These are phyloP conservation scores for Galerucella pusilla DNA, from an alignment of 2,888 invertebrate species.

Conservation along the genomic window DNA sequence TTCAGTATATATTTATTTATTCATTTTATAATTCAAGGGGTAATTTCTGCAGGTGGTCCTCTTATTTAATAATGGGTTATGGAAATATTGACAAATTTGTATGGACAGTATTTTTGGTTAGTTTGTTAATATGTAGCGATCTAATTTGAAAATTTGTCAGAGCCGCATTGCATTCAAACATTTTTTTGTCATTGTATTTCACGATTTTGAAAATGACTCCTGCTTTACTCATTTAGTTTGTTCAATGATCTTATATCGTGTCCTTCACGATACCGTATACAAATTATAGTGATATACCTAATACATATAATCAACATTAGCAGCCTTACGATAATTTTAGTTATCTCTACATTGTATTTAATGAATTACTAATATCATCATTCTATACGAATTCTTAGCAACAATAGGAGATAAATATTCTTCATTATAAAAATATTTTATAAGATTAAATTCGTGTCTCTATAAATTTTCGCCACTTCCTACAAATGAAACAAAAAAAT, in stretches of 20 bases:
- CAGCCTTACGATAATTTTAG: not conserved
- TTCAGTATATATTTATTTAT: slow-evolving; percentile 5
- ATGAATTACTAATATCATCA: not conserved
- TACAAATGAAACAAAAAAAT: not conserved
- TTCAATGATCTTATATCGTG: too few species aligned
- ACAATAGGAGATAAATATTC: not conserved
- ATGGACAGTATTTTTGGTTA: not conserved
- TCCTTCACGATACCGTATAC: too few species aligned
- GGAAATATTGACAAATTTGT: not conserved
- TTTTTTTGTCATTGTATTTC: too few species aligned
- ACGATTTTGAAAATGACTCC: too few species aligned
- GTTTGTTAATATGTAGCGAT: too few species aligned
- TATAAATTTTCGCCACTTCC: not conserved
- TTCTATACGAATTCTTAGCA: not conserved
- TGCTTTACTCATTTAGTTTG: too few species aligned
- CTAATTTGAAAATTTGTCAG: too few species aligned
- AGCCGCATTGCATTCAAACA: too few species aligned
- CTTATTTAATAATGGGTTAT: not conserved
- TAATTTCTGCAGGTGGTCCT: slow-evolving; percentile 6
- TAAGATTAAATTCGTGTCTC: not conserved
- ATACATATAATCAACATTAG: too few species aligned
- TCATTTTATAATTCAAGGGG: slow-evolving; percentile 8
- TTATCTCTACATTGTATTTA: not conserved
- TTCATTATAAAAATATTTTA: not conserved
- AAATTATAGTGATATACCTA: too few species aligned